Percentiles rank a stretch among this genome's conserved stretches.
Evolutionary conservation across 2,113 vertebrate genomes (phyloP).

Genomic region (Rhea pennata): DNA sequence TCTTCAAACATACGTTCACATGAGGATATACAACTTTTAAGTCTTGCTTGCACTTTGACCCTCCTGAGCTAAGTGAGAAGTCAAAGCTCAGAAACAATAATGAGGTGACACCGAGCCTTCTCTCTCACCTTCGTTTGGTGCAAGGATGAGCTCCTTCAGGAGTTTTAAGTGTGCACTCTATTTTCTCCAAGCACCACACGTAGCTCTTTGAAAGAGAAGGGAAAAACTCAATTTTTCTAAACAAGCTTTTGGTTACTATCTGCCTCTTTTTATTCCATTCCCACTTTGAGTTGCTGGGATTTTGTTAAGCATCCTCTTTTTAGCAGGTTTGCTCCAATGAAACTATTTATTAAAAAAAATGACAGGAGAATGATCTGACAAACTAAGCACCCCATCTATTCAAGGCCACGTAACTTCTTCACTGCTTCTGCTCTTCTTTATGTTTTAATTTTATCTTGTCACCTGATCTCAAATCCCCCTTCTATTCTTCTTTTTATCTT

Average conservation of each 20-base stretch:
- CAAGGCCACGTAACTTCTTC: background rate
- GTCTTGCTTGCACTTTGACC: background rate
- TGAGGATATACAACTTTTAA: background rate
- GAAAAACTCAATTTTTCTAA: background rate
- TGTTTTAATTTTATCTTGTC: background rate
- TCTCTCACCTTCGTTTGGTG: background rate
- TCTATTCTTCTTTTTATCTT: background rate
- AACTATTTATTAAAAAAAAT: too few species aligned
- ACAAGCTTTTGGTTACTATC: background rate
- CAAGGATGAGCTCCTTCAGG: background rate
- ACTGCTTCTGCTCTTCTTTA: background rate
- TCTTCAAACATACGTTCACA: background rate
- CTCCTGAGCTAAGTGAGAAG: background rate
- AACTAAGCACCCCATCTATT: background rate
- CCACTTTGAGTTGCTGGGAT: background rate
- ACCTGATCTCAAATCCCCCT: background rate
- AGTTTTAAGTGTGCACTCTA: background rate
- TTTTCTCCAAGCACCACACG: background rate
- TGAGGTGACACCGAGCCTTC: background rate
- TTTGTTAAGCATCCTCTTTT: background rate
- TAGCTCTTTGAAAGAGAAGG: background rate
- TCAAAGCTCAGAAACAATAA: background rate
- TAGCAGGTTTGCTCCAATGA: background rate
- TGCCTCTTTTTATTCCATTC: background rate
- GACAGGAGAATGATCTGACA: background rate